Base-by-base conservation (phyloP, 64 coral and sea anemone species). In the Catalaphyllia jardinei region DNA sequence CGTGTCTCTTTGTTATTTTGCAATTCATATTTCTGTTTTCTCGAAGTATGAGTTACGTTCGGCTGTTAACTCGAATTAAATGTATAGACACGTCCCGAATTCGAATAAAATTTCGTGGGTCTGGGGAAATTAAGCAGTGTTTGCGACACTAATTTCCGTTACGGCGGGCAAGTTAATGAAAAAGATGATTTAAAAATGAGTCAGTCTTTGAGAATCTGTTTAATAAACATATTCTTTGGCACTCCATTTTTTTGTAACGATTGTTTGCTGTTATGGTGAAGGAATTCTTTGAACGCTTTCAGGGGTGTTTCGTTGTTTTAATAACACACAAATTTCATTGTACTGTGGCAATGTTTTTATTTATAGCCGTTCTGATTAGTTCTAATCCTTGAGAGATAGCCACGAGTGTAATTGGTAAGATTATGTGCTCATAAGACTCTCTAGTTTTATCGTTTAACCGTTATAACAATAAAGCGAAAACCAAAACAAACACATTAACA, bases 401-500 rank as follows among this genome's bases (percentile, higher is more conserved):
- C 46, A 42, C 20, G 25, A 46, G 15, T 65, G 17, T 22, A 3
- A 83, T 83, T 64, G 81, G 14, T 27, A 13, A 84, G 81, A 85
- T 69, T 39, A 85, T 31, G 42, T 38, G 30, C 30, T 83, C 59
- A 65, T 83, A 65, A 64, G 7, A 4, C 25, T 69, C 38, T 71
- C 14, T 24, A 71, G 5, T 22, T 71, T 71, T 27, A 85, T 85
- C 35, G 35, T 38, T 17, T 69, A 24, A 71, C 65, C 81, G 81
- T 46, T 85, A 85, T 63, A 22, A 79, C 60, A 85, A 71, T n/a
- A 69, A 71, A 67, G 20, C 60, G 81, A 85, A 85, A 71, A 24
- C 62, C 60, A 85, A 51, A 85, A 85, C 81, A 52, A 85, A 51
- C 63, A 71, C 16, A 49, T 71, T 14, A 85, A 50, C 63, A 85